Conservation (phyloP, 2,113 vertebrate genomes). For the Phocoena sinus region DNA sequence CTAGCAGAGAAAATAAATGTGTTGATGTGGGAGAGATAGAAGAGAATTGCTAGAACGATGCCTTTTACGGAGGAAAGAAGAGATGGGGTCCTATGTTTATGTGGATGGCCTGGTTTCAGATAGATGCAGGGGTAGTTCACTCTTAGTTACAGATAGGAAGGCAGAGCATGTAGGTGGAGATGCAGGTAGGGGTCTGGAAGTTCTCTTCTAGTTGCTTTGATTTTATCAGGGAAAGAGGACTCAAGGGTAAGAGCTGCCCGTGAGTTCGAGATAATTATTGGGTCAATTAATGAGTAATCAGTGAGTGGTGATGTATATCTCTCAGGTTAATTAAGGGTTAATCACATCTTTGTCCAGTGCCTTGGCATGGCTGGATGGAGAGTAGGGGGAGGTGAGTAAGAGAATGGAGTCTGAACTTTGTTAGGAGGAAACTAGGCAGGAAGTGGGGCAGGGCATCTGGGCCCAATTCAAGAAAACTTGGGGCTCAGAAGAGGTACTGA, state of each 20-base stretch:
- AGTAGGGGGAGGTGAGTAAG: neutral
- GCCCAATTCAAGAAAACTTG: neutral
- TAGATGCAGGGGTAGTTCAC: neutral
- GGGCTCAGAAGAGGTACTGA: neutral
- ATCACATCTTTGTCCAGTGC: neutral
- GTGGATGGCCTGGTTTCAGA: neutral
- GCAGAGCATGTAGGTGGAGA: neutral
- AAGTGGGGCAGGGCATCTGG: neutral
- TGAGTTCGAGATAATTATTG: neutral
- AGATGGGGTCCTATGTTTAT: neutral
- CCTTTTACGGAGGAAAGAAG: neutral
- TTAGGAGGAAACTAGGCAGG: neutral
- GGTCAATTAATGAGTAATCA: neutral
- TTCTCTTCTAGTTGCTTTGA: neutral
- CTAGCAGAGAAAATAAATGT: neutral
- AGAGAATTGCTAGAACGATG: neutral
- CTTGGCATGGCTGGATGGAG: neutral
- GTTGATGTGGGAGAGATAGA: neutral
- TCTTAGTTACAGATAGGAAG: neutral
- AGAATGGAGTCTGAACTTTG: neutral
- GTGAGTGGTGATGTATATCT: neutral
- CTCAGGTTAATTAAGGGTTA: neutral
- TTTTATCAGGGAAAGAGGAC: neutral
- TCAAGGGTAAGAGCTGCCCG: neutral
- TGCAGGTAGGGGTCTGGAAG: neutral